Conservation (phyloP, 1,140 invertebrate species). For the Oedothorax gibbosus region DNA sequence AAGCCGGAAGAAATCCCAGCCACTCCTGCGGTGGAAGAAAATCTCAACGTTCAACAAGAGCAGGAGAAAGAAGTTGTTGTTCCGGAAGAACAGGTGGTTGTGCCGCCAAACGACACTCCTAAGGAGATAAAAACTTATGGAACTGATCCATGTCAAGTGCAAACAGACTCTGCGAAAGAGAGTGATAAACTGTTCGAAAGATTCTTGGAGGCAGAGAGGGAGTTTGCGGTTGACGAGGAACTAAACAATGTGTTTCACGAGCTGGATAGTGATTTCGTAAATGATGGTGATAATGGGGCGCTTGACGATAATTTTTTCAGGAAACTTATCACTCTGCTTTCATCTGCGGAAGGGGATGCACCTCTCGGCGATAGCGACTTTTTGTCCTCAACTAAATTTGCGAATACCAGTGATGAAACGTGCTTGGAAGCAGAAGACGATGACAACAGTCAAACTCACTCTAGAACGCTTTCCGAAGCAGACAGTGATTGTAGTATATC, state of each 20-base stretch:
- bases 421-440: slow-evolving; percentile 1
- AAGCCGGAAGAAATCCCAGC: background rate
- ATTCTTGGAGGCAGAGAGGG: slow-evolving; percentile 51
- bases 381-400: slow-evolving; percentile 31
- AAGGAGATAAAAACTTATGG: slow-evolving; percentile 3
- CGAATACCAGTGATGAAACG: background rate
- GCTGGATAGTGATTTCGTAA: slow-evolving; percentile 44
- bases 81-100: slow-evolving; percentile 10
- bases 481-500: slow-evolving; percentile 57
- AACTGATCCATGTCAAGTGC: background rate
- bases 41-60: background rate
- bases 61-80: slow-evolving; percentile 19
- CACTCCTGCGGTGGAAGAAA: background rate
- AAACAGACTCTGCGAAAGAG: slow-evolving; percentile 16
- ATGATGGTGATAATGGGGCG: slow-evolving; percentile 16
- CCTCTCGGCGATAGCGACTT: slow-evolving; percentile 20
- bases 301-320: slow-evolving; percentile 42
- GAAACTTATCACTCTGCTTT: slow-evolving; percentile 34
- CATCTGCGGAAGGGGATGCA: slow-evolving; percentile 30
- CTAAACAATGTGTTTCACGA: slow-evolving; percentile 51
- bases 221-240: slow-evolving; percentile 57
- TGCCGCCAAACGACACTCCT: slow-evolving; percentile 2
- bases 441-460: slow-evolving; percentile 34
- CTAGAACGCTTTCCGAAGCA: slow-evolving; percentile 45
- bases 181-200: slow-evolving; percentile 55